phyloP scores from a whole-genome alignment of 2,888 invertebrate species.

The Cylloceria caligata region DNA sequence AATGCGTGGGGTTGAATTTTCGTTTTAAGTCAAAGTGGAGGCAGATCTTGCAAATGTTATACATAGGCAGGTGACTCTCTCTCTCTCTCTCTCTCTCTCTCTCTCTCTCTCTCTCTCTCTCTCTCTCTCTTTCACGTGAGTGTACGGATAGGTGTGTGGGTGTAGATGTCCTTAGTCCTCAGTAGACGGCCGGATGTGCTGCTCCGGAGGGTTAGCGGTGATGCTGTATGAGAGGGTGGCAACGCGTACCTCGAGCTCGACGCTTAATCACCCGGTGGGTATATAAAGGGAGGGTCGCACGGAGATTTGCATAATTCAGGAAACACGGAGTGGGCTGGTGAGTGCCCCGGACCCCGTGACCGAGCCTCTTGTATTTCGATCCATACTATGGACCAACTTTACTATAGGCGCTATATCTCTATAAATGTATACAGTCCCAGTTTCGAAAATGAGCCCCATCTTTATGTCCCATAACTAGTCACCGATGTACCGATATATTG shows the following conservation, averaged over 20 bases:
- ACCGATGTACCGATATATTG: neutral
- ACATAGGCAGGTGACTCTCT: too few relatives aligned
- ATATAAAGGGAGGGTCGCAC: conserved; percentile 67
- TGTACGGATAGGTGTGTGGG: conserved; percentile 6
- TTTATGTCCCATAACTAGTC: neutral
- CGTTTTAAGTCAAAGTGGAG: conserved; percentile 27
- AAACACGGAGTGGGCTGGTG: conserved; percentile 67
- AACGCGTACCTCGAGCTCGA: conserved; percentile 56
- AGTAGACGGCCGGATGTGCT: conserved; percentile 30
- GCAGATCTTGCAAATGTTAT: conserved; percentile 13
- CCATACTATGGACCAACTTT: conserved; percentile 41
- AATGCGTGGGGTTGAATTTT: conserved; percentile 33
- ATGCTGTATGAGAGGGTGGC: conserved; percentile 59
- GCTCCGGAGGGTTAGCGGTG: conserved; percentile 5
- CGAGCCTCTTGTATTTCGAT: conserved; percentile 56
- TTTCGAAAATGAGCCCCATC: neutral
- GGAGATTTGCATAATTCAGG: conserved; percentile 69
- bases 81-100: too few relatives aligned
- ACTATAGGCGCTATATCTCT: conserved; percentile 22
- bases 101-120: too few relatives aligned
- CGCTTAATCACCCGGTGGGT: conserved; percentile 66
- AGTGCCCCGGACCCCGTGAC: conserved; percentile 46
- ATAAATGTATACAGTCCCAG: neutral
- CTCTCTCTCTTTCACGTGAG: too few relatives aligned
- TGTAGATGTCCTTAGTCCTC: conserved; percentile 19